Base-by-base conservation (phyloP, 1,140 invertebrate species). In the Nylanderia fulva region DNA sequence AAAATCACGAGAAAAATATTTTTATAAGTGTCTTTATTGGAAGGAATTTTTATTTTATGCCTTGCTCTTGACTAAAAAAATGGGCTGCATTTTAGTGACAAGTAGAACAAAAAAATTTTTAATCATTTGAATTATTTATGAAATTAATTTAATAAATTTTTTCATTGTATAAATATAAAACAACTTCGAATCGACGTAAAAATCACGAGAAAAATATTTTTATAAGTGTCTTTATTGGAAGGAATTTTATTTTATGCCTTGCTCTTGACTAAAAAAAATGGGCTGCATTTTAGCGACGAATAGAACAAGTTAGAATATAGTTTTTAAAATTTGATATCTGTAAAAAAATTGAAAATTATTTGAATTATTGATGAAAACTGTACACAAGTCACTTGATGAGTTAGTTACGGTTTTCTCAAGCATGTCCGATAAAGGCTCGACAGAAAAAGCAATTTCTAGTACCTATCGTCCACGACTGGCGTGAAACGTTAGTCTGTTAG, bases 401-500 rank as follows among this genome's bases (percentile, higher is more conserved):
- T 71, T 69, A 7, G 36, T 36, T 15, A 11, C 11, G 2, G 33
- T 36, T 75, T 71, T 71, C 42, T 39, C 39, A 21, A 58, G 48
- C 63, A 42, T 29, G 64, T 79, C 0, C 15, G 24, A n/a, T 27
- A 18, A 48, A 48, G 11, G 66, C 33, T 13, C 36, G 52, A 21
- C 39, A 54, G 64, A 56, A 71, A 72, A n/a, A 45, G 63, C 52
- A 42, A 68, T 72, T 72, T 72, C 77, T 60, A 68, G 48, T n/a
- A 36, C 21, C 52, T 29, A 72, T 36, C 66, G 48, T 58, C 24
- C 71, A 54, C 77, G 54, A 33, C 24, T 72, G 24, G 48, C 24
- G 56, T 42, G 77, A 72, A 82, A 72, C 39, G 48, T 27, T 45
- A 75, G 85, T 68, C 45, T 24, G 24, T 56, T n/a, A 72, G 80